These are phyloP conservation scores for Cygnus olor DNA, from an alignment of 2,797 vertebrate species.

Conservation along the genomic window DNA sequence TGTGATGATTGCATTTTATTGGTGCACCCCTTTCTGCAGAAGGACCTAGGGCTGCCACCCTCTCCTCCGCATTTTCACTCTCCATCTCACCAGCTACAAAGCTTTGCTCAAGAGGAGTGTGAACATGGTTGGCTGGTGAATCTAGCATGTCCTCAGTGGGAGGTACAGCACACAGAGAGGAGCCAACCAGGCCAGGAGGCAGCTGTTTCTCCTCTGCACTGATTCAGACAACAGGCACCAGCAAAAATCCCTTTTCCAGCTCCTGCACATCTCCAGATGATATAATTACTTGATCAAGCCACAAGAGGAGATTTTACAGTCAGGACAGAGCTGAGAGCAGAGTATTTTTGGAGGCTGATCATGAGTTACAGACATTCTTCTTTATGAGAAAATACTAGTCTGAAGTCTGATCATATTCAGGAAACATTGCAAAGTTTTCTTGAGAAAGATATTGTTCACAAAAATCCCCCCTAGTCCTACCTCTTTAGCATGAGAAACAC, in stretches of 20 bases:
- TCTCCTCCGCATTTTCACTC: neutral
- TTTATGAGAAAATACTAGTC: neutral
- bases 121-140: neutral
- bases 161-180: neutral
- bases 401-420: neutral
- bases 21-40: neutral
- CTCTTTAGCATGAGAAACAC: neutral
- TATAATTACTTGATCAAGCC: neutral
- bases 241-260: neutral
- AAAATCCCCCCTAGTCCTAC: neutral
- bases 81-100: neutral
- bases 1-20: no score
- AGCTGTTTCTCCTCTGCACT: neutral
- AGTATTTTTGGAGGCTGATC: neutral
- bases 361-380: neutral
- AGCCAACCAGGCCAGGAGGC: neutral
- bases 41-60: neutral
- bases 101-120: neutral
- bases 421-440: neutral
- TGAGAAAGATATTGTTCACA: neutral
- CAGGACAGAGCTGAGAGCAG: neutral
- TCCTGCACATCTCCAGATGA: neutral
- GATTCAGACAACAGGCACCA: neutral
- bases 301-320: neutral
- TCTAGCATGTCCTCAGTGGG: neutral